A percentile compares a stretch with the other conserved stretches of the same genome.
Conservation (phyloP, 2,113 vertebrate genomes). For the Geococcyx californianus region DNA sequence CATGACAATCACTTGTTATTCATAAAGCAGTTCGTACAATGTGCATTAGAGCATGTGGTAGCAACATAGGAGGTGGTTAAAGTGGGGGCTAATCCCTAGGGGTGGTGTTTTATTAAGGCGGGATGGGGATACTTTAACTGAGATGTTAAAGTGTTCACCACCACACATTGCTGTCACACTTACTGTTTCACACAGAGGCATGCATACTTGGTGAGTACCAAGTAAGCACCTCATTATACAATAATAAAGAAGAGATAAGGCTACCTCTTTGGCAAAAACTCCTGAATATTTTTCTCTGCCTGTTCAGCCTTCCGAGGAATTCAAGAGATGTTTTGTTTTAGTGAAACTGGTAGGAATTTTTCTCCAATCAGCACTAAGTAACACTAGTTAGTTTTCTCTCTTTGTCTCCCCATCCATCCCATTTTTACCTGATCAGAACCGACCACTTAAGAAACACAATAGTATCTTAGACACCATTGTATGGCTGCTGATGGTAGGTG, state of each 20-base stretch:
- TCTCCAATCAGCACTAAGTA: neutral
- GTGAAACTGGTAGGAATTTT: neutral
- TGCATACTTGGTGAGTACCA: neutral
- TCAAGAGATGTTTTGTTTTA: neutral
- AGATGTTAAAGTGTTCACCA: neutral
- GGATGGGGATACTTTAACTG: neutral
- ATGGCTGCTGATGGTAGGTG: neutral
- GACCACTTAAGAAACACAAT: neutral
- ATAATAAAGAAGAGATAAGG: neutral
- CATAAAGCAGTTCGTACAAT: neutral
- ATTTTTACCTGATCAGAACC: neutral
- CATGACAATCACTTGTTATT: neutral
- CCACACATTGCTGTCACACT: neutral
- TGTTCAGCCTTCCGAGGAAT: neutral
- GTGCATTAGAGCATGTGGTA: fast-evolving
- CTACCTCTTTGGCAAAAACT: neutral
- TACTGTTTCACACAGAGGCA: neutral
- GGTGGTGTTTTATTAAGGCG: neutral
- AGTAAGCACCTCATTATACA: neutral
- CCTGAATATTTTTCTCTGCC: neutral
- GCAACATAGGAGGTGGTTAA: neutral
- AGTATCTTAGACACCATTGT: neutral
- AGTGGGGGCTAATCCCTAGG: neutral
- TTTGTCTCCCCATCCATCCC: fast-evolving
- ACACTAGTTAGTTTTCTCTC: neutral